Percentiles rank a stretch among this genome's conserved stretches.
Conservation (phyloP, 2,888 invertebrate genomes). For the Myopa testacea region DNA sequence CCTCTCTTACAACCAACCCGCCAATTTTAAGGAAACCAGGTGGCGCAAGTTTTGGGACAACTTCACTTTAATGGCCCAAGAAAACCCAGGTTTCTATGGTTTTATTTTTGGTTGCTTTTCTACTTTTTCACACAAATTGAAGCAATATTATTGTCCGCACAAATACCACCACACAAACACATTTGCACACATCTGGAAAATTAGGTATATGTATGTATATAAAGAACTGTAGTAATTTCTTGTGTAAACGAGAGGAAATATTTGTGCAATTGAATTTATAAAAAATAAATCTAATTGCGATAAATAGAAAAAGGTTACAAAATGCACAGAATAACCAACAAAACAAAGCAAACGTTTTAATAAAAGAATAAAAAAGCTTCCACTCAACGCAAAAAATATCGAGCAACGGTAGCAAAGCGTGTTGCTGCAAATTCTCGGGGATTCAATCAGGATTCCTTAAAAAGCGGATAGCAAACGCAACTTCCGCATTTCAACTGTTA, state of each 20-base stretch:
- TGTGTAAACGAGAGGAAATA: slow-evolving; percentile 17
- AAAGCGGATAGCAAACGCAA: not conserved
- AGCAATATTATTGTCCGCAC: slow-evolving; percentile 15
- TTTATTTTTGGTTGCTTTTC: not conserved
- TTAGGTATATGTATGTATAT: too few relatives aligned
- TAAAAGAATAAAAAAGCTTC: not conserved
- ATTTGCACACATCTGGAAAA: not conserved
- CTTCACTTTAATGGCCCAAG: slow-evolving; percentile 14
- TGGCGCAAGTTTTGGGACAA: slow-evolving; percentile 11
- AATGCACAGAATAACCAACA: not conserved
- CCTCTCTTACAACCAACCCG: not conserved
- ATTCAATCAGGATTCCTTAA: not conserved
- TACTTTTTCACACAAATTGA: slow-evolving; percentile 2
- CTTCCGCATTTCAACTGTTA: too few relatives aligned
- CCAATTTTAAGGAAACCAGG: slow-evolving; percentile 23
- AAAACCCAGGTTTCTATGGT: not conserved
- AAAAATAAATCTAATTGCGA: not conserved
- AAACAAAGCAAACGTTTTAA: not conserved
- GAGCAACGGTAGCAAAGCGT: not conserved
- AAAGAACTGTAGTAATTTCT: not conserved
- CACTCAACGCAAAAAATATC: not conserved
- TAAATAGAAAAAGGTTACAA: not conserved
- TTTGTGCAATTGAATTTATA: slow-evolving; percentile 20
- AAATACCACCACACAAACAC: not conserved
- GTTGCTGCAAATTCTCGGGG: not conserved